These are phyloP conservation scores for Trachurus trachurus DNA, from an alignment of 2,797 vertebrate species.

Conservation along the genomic window DNA sequence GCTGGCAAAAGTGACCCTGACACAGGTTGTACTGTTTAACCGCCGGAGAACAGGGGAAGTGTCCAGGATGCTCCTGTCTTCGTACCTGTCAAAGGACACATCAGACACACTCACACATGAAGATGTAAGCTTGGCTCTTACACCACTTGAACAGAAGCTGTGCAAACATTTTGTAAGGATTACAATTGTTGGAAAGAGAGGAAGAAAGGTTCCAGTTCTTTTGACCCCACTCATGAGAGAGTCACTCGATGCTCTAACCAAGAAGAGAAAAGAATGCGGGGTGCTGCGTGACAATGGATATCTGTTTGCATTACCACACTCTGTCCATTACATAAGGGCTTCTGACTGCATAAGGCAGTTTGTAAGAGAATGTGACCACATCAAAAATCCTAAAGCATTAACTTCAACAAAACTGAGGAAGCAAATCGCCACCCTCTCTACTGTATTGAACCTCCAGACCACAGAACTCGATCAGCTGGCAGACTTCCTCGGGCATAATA, in stretches of 20 bases:
- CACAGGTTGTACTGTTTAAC: slow-evolving; percentile 44
- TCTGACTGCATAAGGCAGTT: slow-evolving; percentile 51
- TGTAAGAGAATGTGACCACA: background rate
- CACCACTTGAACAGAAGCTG: slow-evolving; percentile 47
- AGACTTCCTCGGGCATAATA: too few species aligned
- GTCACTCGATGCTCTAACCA: slow-evolving; percentile 5
- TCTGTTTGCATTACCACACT: slow-evolving; percentile 47
- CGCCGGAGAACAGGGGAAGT: slow-evolving; percentile 34
- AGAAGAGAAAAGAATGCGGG: slow-evolving; percentile 26
- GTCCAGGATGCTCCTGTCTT: slow-evolving; percentile 42
- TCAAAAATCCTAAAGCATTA: background rate
- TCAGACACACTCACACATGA: slow-evolving; percentile 16
- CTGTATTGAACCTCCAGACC: background rate
- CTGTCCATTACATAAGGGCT: slow-evolving; percentile 35
- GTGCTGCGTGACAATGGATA: slow-evolving; percentile 38
- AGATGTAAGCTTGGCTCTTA: slow-evolving; percentile 45
- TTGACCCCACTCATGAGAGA: slow-evolving; percentile 34
- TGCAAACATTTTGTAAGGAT: slow-evolving; percentile 32
- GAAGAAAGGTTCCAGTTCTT: slow-evolving; percentile 36
- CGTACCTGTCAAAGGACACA: slow-evolving; percentile 24
- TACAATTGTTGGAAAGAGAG: slow-evolving; percentile 26
- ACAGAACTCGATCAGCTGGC: background rate
- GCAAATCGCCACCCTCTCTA: background rate
- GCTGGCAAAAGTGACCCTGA: slow-evolving; percentile 32
- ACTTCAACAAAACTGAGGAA: background rate